phyloP scores from a whole-genome alignment of 2,888 invertebrate species.

The Coremacera marginata region DNA sequence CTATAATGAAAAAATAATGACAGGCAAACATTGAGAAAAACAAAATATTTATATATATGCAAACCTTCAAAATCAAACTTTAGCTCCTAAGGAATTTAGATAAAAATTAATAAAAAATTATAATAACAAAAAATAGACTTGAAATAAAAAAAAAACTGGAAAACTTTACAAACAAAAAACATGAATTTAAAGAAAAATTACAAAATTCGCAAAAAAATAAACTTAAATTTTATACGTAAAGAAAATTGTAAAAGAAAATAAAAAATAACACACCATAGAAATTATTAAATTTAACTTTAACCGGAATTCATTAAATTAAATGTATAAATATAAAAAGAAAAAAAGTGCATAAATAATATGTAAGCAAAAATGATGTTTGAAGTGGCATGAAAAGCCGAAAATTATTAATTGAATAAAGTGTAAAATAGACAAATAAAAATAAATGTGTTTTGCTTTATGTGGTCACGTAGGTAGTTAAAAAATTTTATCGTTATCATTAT shows the following conservation, averaged over 20 bases:
- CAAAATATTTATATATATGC: background rate
- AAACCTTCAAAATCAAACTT: conserved; percentile 24
- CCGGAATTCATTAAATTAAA: conserved; percentile 27
- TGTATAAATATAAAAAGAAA: conserved; percentile 29
- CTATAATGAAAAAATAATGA: background rate
- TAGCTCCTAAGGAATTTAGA: conserved; percentile 1
- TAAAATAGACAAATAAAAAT: conserved; percentile 26
- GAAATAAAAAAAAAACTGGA: background rate
- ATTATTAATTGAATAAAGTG: conserved; percentile 35
- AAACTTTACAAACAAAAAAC: conserved; percentile 25
- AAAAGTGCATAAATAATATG: background rate
- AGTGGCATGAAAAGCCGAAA: background rate
- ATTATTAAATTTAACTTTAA: conserved; percentile 19
- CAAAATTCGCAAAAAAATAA: conserved; percentile 9
- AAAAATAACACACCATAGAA: background rate
- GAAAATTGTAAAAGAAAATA: conserved; percentile 1
- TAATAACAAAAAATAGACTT: conserved; percentile 11
- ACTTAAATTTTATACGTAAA: conserved; percentile 35
- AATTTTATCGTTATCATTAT: too few species aligned
- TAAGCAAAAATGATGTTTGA: background rate
- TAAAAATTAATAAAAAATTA: background rate
- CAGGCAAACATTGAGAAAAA: background rate
- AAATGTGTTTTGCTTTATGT: background rate
- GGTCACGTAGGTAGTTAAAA: background rate
- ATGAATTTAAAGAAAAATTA: conserved; percentile 1